These are phyloP conservation scores for Pararge aegeria DNA, from an alignment of 1,140 invertebrate species.

Conservation along the genomic window DNA sequence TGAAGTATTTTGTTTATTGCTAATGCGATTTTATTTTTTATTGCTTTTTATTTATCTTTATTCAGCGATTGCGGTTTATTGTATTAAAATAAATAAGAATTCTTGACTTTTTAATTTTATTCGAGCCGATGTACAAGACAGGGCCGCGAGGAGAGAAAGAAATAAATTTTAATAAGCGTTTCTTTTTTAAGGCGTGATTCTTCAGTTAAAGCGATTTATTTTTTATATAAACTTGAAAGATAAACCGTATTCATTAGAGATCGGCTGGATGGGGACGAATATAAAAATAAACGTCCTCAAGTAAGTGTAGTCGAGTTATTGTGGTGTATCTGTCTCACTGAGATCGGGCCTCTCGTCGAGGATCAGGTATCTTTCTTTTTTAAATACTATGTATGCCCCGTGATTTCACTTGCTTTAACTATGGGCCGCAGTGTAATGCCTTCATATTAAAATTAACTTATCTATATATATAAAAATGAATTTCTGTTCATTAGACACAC, in stretches of 20 bases:
- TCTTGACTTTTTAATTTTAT: constrained; percentile 80
- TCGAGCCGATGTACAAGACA: constrained; percentile 74
- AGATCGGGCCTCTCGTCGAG: constrained; percentile 39
- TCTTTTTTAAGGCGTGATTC: constrained; percentile 80
- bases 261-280: constrained; percentile 73
- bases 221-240: constrained; percentile 78
- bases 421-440: too few relatives aligned
- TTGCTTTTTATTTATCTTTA: constrained; percentile 80
- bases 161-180: constrained; percentile 80
- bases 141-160: constrained; percentile 75
- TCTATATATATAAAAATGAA: too few relatives aligned
- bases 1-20: constrained; percentile 80
- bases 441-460: too few relatives aligned
- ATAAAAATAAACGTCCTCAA: constrained; percentile 73
- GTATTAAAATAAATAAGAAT: constrained; percentile 81
- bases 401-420: too few relatives aligned
- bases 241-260: constrained; percentile 79
- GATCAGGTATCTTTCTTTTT: neutral
- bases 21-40: constrained; percentile 80
- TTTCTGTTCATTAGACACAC: too few relatives aligned
- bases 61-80: constrained; percentile 80
- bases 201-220: constrained; percentile 80
- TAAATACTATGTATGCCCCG: too few relatives aligned
- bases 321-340: constrained; percentile 67
- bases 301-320: constrained; percentile 76